Evolutionary conservation across 92 coral and sea anemone genomes (phyloP), one percentile per base, ranked within the genome.

Genomic region (Virgularia gustaviana): DNA sequence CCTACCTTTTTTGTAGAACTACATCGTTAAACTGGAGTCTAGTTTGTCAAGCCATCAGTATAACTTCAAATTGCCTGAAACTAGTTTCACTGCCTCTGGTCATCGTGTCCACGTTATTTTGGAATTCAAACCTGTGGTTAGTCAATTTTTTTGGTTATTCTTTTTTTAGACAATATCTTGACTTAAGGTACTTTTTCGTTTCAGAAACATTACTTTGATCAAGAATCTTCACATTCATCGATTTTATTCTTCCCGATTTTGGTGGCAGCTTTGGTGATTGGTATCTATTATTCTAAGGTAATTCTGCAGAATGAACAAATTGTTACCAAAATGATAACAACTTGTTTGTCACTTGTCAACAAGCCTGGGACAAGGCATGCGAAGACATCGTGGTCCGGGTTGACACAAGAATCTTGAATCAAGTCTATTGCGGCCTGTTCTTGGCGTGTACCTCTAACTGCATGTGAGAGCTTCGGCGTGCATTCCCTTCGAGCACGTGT

Each of bases 71-170:
- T 71, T 84, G 9, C 90, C 96, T 0, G 98, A 92, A 60, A 72
- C 89, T 27, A 86, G 86, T 65, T 81, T 92, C 51, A 83, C 92
- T 19, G 92, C 96, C 34, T 79, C 89, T 6, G 98, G 98, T 37
- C 87, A 88, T 30, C 83, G 89, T 35, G 83, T 83, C 35, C 98
- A 92, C 67, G 98, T 86, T 35, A 73, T 84, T 45, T 80, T 92
- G 65, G 80, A 89, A 13, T 92, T 92, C 52, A 79, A 63, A 29
- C 98, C 98, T 10, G 79, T 85, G 87, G 96, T 88, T 23, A 79
- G 85, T 49, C 25, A 45, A 13, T 7, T 38, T 47, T 11, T 24
- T n/a, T n/a, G n/a, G n/a, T n/a, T n/a, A 5, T 35, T 25, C 5
- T 19, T 68, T 18, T 41, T 35, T 29, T 27, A 34, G 4, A 61